Base-by-base conservation (phyloP, 1,140 invertebrate species). In the Drosophila fuyamai region DNA sequence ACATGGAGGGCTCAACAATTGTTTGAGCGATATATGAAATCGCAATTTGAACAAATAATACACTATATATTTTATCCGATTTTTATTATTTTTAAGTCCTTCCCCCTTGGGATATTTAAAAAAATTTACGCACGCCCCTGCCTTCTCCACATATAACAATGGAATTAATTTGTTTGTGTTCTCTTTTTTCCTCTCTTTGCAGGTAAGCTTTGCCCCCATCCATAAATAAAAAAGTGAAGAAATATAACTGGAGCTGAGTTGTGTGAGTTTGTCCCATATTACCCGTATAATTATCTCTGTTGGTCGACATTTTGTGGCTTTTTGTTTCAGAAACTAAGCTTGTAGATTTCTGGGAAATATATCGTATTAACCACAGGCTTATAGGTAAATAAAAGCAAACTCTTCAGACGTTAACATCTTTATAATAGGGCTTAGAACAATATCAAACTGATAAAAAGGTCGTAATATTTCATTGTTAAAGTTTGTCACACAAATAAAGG, bases 171-270 rank as follows among this genome's bases (percentile, higher is more conserved):
- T 47, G 36, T 35, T 57, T 41, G 18, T 36, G n/a, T 53, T 50
- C 23, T 57, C 8, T 55, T 44, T 35, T n/a, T 41, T 54, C n/a
- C 16, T 58, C 43, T 76, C 12, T 48, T 86, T 85, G 2, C 82
- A 85, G 81, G 81, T 85, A 86, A 78, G 27, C 29, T 59, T 29
- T 35, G 23, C 27, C 32, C 29, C 50, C 32, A 8, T 53, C 32
- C 32, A 36, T 36, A 58, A 36, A 41, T 9, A 36, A 10, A 16
- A 10, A 32, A n/a, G 10, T 44, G 23, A 12, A 35, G 10, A 58
- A 60, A 13, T n/a, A 36, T 27, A 16, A 5, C 3, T 7, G 40
- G 13, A 44, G 56, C 56, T 27, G 54, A 43, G 14, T 18, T 62
- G 60, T 43, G 56, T 63, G 40, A 60, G 55, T 63, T 60, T 63